A percentile compares a stretch with the other conserved stretches of the same genome.
phyloP scores from a whole-genome alignment of 53 echinoderm and acorn worm species.

The Echinarachnius parma region DNA sequence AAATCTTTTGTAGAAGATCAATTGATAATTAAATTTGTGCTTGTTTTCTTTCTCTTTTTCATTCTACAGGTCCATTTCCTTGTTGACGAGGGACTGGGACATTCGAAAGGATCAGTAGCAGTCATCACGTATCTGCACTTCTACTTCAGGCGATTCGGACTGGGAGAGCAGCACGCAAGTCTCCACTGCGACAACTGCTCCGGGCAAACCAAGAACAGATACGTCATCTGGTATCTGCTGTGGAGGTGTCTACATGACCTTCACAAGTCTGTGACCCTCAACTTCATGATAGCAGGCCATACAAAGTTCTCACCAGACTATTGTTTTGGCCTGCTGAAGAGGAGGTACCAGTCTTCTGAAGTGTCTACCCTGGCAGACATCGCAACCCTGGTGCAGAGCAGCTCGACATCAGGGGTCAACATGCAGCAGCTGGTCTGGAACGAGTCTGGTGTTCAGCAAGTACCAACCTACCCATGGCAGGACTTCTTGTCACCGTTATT shows the following conservation, averaged over 20 bases:
- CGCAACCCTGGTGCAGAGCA: slow-evolving; percentile 27
- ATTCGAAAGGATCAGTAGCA: slow-evolving; percentile 50
- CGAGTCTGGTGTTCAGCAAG: slow-evolving; percentile 39
- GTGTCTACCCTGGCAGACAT: slow-evolving; percentile 37
- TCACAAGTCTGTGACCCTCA: not conserved
- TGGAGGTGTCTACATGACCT: slow-evolving; percentile 26
- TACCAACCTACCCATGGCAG: slow-evolving; percentile 46
- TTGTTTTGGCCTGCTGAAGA: slow-evolving; percentile 58
- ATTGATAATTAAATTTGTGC: no score
- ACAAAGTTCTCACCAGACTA: slow-evolving; percentile 64
- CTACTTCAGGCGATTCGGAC: slow-evolving; percentile 34
- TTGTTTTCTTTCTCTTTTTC: no score
- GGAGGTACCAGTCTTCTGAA: slow-evolving; percentile 16
- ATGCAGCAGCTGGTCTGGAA: slow-evolving; percentile 37
- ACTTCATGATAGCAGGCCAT: slow-evolving; percentile 58
- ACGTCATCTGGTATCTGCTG: slow-evolving; percentile 32
- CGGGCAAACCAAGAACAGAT: slow-evolving; percentile 61
- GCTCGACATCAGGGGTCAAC: slow-evolving; percentile 37
- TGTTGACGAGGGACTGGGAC: no score
- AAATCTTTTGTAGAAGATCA: no score
- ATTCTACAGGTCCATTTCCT: no score
- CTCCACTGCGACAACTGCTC: slow-evolving; percentile 61
- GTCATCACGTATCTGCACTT: slow-evolving; percentile 48
- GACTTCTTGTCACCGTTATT: slow-evolving; percentile 35
- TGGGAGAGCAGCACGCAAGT: slow-evolving; percentile 35